phyloP scores from a whole-genome alignment of 2,797 vertebrate genomes.

The Alauda arvensis region DNA sequence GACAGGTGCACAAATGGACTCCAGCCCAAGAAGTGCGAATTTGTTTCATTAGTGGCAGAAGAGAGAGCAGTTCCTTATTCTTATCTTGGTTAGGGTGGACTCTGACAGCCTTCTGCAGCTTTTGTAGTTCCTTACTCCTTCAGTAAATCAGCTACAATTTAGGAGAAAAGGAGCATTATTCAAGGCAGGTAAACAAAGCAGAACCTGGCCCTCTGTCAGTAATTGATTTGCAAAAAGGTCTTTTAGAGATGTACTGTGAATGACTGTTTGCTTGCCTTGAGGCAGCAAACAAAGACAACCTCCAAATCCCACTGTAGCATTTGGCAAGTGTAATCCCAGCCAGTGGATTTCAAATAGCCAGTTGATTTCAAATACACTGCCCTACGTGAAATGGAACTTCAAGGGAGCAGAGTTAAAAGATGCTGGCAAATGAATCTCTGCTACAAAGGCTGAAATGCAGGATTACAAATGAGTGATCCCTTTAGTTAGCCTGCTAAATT shows the following conservation, averaged over 20 bases:
- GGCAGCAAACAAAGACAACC: constrained; percentile 22
- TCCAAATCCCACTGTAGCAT: background rate
- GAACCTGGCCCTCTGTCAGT: background rate
- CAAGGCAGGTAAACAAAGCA: constrained; percentile 23
- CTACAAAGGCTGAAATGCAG: constrained; percentile 62
- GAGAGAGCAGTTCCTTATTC: background rate
- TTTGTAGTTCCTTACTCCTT: background rate
- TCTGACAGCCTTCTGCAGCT: background rate
- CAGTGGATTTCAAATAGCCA: background rate
- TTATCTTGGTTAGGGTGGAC: background rate
- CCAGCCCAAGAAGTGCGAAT: background rate
- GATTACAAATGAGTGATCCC: constrained; percentile 70
- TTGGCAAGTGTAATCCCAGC: constrained; percentile 14
- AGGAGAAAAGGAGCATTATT: background rate
- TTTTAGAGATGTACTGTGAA: background rate
- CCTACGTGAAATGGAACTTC: constrained; percentile 36
- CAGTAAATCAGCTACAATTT: background rate
- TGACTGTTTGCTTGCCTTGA: constrained; percentile 25
- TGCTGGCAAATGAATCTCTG: constrained; percentile 60
- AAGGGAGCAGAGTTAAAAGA: constrained; percentile 48
- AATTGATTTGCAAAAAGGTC: constrained; percentile 15
- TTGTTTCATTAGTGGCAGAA: background rate
- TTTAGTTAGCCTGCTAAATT: constrained; percentile 76
- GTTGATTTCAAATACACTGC: constrained; percentile 27
- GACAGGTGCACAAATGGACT: background rate